phyloP scores from a whole-genome alignment of 2,888 invertebrate species.

The Macrophya alboannulata region DNA sequence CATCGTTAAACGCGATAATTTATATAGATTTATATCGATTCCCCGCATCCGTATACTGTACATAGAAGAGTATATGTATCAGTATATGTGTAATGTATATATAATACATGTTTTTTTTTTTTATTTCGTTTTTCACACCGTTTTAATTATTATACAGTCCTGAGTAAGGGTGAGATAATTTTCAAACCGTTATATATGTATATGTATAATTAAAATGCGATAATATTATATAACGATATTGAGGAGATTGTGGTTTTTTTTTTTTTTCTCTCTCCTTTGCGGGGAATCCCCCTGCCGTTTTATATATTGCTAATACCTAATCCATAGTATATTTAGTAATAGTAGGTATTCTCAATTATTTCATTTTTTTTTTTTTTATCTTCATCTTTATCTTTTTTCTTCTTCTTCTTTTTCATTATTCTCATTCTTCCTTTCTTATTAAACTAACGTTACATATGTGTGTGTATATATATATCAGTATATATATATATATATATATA shows the following conservation, averaged over 20 bases:
- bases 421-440: neutral
- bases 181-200: neutral
- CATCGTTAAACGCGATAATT: neutral
- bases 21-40: neutral
- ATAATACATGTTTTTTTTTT: too few species aligned
- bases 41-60: neutral
- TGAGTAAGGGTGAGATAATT: too few species aligned
- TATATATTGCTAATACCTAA: slow-evolving; percentile 4
- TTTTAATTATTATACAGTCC: too few species aligned
- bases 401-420: neutral
- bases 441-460: neutral
- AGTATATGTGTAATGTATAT: neutral
- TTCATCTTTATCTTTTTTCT: neutral
- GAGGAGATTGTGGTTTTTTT: neutral
- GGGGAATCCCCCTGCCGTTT: slow-evolving; percentile 12
- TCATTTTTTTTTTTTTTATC: neutral
- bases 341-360: slow-evolving; percentile 21
- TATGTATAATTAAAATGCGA: neutral
- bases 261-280: neutral
- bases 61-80: neutral
- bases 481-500: neutral
- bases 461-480: neutral
- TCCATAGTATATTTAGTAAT: slow-evolving; percentile 4
- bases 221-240: neutral
- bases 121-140: neutral